Conservation (phyloP, 2,797 vertebrate species). For the Harpagifer antarcticus region DNA sequence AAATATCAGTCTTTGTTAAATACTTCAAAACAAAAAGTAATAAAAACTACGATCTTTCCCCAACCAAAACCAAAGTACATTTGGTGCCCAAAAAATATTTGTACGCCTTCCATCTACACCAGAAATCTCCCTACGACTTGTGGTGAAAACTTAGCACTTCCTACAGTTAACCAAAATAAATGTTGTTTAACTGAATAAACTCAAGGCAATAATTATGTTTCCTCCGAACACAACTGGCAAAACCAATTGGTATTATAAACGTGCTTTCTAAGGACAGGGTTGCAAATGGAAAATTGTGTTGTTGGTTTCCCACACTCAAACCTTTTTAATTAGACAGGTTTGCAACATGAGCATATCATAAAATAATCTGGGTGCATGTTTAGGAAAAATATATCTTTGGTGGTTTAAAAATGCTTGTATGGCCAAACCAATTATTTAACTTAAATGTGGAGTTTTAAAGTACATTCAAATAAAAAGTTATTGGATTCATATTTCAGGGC, state of each 20-base stretch:
- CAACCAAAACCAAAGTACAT: slow-evolving; percentile 25
- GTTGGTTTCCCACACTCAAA: background rate
- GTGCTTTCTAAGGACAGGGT: background rate
- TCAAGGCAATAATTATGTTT: slow-evolving; percentile 27
- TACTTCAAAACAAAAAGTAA: slow-evolving; percentile 5
- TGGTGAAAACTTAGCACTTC: slow-evolving; percentile 23
- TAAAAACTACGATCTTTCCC: slow-evolving; percentile 3
- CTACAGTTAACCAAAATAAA: slow-evolving; percentile 12
- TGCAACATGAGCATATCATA: background rate
- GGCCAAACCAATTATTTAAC: background rate
- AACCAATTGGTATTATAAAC: slow-evolving; percentile 16
- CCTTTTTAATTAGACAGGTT: slow-evolving; percentile 16
- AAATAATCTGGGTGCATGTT: background rate
- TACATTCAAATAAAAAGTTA: slow-evolving; percentile 10
- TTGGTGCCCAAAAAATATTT: slow-evolving; percentile 14
- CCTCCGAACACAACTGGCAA: slow-evolving; percentile 18
- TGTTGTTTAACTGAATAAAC: slow-evolving; percentile 7
- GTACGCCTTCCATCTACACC: slow-evolving; percentile 9
- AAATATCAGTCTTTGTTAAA: slow-evolving; percentile 4
- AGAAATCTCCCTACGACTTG: slow-evolving; percentile 29
- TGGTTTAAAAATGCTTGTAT: background rate
- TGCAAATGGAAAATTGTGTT: slow-evolving; percentile 22
- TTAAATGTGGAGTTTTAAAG: background rate
- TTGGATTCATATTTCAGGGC: background rate
- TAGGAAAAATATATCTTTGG: background rate